Percentiles rank a stretch among this genome's conserved stretches.
phyloP scores from a whole-genome alignment of 2,888 invertebrate genomes.

The Oscheius sp. region DNA sequence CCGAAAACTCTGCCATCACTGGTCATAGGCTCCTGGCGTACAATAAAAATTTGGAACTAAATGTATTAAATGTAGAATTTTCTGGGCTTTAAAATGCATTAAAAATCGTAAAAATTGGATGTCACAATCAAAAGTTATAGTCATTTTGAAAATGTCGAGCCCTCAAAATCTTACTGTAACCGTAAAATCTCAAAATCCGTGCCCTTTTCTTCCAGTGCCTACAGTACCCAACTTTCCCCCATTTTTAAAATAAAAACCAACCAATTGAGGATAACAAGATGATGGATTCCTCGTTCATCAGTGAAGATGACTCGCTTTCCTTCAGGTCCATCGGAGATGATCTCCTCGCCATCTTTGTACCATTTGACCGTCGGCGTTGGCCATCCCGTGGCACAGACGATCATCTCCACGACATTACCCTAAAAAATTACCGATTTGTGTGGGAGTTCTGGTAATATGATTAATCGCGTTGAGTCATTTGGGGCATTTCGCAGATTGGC shows the following conservation, averaged over 20 bases:
- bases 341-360: constrained; percentile 72
- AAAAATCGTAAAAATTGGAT: no score
- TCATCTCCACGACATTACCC: constrained; percentile 73
- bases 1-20: no score
- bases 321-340: constrained; percentile 66
- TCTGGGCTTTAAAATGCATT: no score
- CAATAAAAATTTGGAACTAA: no score
- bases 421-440: constrained; percentile 39
- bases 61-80: no score
- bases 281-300: constrained; percentile 72
- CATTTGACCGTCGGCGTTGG: constrained; percentile 75
- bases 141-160: no score
- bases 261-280: constrained; percentile 70
- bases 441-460: constrained; percentile 12
- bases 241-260: constrained; percentile 11
- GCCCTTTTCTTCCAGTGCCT: no score
- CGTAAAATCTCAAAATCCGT: no score
- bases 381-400: constrained; percentile 73
- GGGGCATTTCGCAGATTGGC: constrained; percentile 19
- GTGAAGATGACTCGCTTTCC: constrained; percentile 67
- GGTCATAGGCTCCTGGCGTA: no score
- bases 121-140: no score
- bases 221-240: no score
- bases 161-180: no score
- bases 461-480: constrained; percentile 11